Evolutionary conservation across 2,888 invertebrate genomes (phyloP).

Genomic region (Magallana nippona): DNA sequence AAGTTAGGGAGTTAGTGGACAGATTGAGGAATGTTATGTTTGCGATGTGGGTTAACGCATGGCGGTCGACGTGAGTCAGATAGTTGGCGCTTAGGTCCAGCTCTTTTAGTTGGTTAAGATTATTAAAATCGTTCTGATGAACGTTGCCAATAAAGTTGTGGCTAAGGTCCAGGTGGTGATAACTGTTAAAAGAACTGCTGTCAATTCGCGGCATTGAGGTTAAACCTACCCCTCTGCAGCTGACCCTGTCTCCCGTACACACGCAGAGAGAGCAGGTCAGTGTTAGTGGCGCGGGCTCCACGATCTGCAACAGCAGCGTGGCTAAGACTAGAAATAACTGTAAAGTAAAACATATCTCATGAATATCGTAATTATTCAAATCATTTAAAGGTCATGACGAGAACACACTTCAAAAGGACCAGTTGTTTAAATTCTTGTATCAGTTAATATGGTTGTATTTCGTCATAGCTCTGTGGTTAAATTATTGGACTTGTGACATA

Average conservation of each 20-base stretch:
- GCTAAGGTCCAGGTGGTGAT: conserved; percentile 42
- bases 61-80: conserved; percentile 40
- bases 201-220: conserved; percentile 43
- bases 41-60: conserved; percentile 51
- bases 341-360: neutral
- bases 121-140: conserved; percentile 42
- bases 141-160: conserved; percentile 49
- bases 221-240: conserved; percentile 51
- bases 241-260: conserved; percentile 47
- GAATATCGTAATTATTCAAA: too few relatives aligned
- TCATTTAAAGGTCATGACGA: too few relatives aligned
- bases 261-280: conserved; percentile 40
- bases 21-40: conserved; percentile 46
- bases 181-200: neutral
- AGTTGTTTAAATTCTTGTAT: too few relatives aligned
- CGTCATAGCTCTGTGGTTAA: too few relatives aligned
- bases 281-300: neutral
- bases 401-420: too few relatives aligned
- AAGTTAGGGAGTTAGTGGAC: conserved; percentile 30
- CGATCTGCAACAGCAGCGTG: neutral
- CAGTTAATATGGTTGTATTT: too few relatives aligned
- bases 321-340: neutral
- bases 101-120: conserved; percentile 36
- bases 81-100: conserved; percentile 52
- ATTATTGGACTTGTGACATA: too few relatives aligned